Percentiles rank a stretch among this genome's conserved stretches.
Evolutionary conservation across 2,888 invertebrate species (phyloP).

Genomic region (Apodemia zela): DNA sequence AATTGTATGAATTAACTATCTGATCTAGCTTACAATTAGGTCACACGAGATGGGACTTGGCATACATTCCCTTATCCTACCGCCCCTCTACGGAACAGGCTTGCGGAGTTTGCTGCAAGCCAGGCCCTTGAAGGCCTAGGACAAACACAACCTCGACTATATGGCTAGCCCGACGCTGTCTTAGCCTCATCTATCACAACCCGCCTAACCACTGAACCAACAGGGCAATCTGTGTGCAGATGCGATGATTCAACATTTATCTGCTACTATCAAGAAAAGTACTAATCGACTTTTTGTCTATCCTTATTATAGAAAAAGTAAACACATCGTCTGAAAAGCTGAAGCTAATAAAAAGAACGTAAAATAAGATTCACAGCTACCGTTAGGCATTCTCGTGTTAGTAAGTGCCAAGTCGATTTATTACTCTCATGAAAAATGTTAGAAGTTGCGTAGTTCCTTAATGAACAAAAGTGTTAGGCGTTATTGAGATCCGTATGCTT

Average conservation of each 20-base stretch:
- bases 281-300: background rate
- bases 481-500: background rate
- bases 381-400: background rate
- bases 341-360: slow-evolving; percentile 2
- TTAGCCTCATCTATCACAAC: too few species aligned
- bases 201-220: too few species aligned
- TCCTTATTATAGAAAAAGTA: background rate
- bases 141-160: too few species aligned
- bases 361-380: slow-evolving; percentile 12
- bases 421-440: slow-evolving; percentile 1
- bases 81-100: too few species aligned
- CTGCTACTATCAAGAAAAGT: background rate
- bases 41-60: too few species aligned
- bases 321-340: background rate
- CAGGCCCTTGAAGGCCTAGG: too few species aligned
- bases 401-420: slow-evolving; percentile 12
- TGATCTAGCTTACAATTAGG: too few species aligned
- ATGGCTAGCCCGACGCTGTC: too few species aligned
- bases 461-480: slow-evolving; percentile 9
- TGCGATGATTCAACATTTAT: background rate
- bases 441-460: slow-evolving; percentile 10
- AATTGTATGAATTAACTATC: too few species aligned
- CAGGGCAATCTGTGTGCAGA: too few species aligned
- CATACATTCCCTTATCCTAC: too few species aligned
- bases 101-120: too few species aligned